Conservation (phyloP, 2,888 invertebrate genomes). For the Diaphora mendica region DNA sequence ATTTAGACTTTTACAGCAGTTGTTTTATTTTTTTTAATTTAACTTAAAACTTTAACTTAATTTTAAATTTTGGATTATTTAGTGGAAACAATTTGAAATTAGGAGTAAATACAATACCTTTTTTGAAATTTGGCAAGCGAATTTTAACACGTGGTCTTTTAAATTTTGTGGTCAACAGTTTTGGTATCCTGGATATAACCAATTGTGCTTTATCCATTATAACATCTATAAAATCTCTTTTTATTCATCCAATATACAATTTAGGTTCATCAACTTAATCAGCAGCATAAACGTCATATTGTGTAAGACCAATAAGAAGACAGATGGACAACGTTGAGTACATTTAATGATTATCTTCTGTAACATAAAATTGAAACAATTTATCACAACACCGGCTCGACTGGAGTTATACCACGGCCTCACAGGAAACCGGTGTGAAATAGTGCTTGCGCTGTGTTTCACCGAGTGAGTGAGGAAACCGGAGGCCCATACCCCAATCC, state of each 20-base stretch:
- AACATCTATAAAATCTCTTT: not conserved
- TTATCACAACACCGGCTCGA: too few relatives aligned
- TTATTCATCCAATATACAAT: not conserved
- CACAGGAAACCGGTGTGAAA: too few relatives aligned
- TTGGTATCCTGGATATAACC: not conserved
- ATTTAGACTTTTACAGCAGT: not conserved
- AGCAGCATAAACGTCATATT: not conserved
- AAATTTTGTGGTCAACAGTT: not conserved
- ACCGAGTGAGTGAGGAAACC: too few relatives aligned
- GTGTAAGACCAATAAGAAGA: not conserved
- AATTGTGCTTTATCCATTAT: not conserved
- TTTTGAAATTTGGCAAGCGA: not conserved
- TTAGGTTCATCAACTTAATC: not conserved
- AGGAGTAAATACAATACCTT: not conserved
- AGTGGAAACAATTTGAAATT: not conserved
- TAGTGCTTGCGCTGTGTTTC: too few relatives aligned
- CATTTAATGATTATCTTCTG: not conserved
- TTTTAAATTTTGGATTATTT: not conserved
- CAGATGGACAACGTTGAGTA: not conserved
- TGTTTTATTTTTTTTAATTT: not conserved
- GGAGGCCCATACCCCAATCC: too few relatives aligned
- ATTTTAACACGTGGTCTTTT: not conserved
- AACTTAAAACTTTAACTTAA: not conserved
- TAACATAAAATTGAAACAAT: not conserved
- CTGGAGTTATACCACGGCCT: too few relatives aligned